Evolutionary conservation across 2,113 vertebrate genomes (phyloP), one percentile per base, ranked within the genome.

Genomic region (Pseudorhombus dupliciocellatus): DNA sequence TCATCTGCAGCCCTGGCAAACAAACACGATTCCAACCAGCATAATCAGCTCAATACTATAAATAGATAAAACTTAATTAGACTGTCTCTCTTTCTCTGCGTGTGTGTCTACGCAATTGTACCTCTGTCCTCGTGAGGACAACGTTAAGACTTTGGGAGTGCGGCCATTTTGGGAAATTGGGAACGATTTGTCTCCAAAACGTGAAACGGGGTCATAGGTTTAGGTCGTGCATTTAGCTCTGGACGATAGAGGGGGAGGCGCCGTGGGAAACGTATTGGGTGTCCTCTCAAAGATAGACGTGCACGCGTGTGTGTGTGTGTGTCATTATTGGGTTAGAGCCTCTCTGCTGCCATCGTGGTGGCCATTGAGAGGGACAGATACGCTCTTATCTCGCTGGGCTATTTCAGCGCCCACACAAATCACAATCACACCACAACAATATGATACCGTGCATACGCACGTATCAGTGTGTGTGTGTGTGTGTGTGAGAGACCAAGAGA

Each of bases 1-100:
- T 92, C 89, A 92, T 92, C 88, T 88, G 87, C 80, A 85, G 89
- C 84, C 65, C 89, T 68, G 79, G 84, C 86, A 92, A 89, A 92
- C 90, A 92, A 92, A 92, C 87, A 89, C 77, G 55, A 90, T 90
- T 90, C 84, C 87, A 86, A 85, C 85, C 82, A 77, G 84, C 75
- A 87, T 92, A 92, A 92, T 91, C 90, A 91, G 90, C 90, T 92
- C 90, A 90, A 91, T 88, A 84, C 90, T 91, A 92, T 92, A 92
- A 92, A 92, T 91, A 92, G 90, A 83, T 89, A 24, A 88, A 91
- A 92, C 88, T 86, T 90, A 90, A 92, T 92, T 91, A 92, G 84
- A 77, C 77, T 8, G 78, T 83, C 80, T 79, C 78, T 73, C 55
- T 80, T 62, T 44, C 24, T 66, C 28, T 70, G 70, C 63, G 52